Evolutionary conservation across 2,797 vertebrate species (phyloP).

Genomic region (Xenopus petersii): DNA sequence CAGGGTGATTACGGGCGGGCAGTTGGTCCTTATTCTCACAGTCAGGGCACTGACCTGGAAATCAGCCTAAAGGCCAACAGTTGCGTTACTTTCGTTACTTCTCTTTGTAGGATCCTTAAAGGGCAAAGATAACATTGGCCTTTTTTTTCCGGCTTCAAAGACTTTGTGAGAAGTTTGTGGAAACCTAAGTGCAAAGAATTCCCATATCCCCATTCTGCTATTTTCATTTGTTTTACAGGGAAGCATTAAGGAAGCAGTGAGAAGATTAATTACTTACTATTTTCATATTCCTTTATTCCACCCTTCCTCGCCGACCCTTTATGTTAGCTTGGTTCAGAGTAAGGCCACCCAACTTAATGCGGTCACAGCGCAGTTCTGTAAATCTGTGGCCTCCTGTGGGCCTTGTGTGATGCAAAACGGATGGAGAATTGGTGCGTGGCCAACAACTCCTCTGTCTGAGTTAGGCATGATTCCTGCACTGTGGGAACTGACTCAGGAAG

Average conservation of each 20-base stretch:
- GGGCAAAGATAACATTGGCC: no score
- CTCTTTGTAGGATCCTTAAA: no score
- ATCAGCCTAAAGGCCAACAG: no score
- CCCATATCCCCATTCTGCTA: background rate
- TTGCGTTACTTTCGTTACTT: no score
- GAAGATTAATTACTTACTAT: constrained; percentile 32
- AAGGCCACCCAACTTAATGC: constrained; percentile 12
- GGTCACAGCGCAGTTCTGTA: constrained; percentile 20
- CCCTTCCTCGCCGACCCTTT: constrained; percentile 24
- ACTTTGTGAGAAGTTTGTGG: no score
- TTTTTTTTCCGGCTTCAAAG: no score
- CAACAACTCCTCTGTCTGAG: constrained; percentile 6
- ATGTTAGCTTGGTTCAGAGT: constrained; percentile 22
- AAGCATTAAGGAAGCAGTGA: constrained; percentile 18
- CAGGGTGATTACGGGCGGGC: no score
- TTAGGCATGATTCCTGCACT: constrained; percentile 16
- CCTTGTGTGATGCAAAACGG: constrained; percentile 19
- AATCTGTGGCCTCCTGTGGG: constrained; percentile 14
- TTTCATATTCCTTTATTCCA: constrained; percentile 34
- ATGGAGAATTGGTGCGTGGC: constrained; percentile 29
- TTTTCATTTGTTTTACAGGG: background rate
- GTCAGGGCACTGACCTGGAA: no score
- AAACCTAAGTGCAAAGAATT: no score
- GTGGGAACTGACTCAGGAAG: constrained; percentile 37
- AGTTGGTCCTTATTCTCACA: no score